A percentile compares a stretch with the other conserved stretches of the same genome.
These are phyloP conservation scores for Prosapia bicincta DNA, from an alignment of 2,888 invertebrate genomes.

Conservation along the genomic window DNA sequence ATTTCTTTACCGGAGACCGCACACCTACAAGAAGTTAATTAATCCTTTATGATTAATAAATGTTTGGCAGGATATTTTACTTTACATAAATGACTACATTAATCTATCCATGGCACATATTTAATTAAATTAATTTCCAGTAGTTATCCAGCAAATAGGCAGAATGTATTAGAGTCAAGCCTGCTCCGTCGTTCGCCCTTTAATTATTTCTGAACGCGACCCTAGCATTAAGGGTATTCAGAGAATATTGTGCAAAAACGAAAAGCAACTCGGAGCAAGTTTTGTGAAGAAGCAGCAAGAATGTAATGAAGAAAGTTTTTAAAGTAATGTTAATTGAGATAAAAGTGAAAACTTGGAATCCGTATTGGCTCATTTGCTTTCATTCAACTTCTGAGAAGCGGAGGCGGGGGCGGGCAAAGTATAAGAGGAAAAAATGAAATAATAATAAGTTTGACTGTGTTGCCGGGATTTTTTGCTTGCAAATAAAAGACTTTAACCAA, in stretches of 20 bases:
- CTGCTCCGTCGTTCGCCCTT: not conserved
- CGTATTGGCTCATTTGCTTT: slow-evolving; percentile 2
- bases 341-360: slow-evolving; percentile 2
- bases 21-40: no score
- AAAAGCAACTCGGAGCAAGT: not conserved
- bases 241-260: not conserved
- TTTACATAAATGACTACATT: not conserved
- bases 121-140: not conserved
- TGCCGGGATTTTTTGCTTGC: not conserved
- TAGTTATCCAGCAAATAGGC: not conserved
- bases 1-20: no score
- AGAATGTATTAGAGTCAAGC: not conserved
- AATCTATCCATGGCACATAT: not conserved
- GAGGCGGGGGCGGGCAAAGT: not conserved
- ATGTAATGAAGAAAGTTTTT: not conserved
- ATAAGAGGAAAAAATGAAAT: not conserved
- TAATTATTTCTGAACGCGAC: not conserved
- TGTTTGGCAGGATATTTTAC: no score
- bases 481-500: not conserved
- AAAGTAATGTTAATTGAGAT: slow-evolving; percentile 2
- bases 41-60: no score
- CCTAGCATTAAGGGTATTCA: not conserved
- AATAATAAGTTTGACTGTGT: not conserved
- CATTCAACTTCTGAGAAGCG: not conserved
- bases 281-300: not conserved